A percentile compares a stretch with the other conserved stretches of the same genome.
These are phyloP conservation scores for Mantis religiosa DNA, from an alignment of 2,888 invertebrate species.

Conservation along the genomic window DNA sequence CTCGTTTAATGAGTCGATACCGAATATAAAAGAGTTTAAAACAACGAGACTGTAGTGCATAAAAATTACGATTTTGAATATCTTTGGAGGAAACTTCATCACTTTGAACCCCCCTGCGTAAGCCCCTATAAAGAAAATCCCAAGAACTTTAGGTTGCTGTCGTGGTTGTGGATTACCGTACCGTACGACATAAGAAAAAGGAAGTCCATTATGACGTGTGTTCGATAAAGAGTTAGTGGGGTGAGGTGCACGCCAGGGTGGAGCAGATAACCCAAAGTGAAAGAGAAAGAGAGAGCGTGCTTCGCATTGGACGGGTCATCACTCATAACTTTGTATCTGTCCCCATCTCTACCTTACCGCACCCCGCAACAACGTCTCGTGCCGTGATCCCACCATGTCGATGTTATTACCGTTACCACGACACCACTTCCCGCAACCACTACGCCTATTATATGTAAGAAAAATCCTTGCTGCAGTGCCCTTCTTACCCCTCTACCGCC, in stretches of 20 bases:
- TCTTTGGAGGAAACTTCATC: too few relatives aligned
- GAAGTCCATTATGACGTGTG: constrained; percentile 11
- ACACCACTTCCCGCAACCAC: background rate
- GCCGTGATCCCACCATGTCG: background rate
- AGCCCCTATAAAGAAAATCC: too few relatives aligned
- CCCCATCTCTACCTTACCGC: background rate
- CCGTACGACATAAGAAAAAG: background rate
- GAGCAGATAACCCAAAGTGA: background rate
- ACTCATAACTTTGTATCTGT: constrained; percentile 15
- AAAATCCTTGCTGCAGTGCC: background rate
- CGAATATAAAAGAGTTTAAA: too few relatives aligned
- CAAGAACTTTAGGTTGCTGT: background rate
- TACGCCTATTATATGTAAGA: background rate
- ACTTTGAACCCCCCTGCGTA: too few relatives aligned
- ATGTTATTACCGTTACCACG: background rate
- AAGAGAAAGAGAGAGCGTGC: background rate
- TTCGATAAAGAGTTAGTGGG: constrained; percentile 5
- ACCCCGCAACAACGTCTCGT: background rate
- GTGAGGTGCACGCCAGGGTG: background rate
- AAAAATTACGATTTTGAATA: too few relatives aligned
- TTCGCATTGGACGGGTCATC: background rate
- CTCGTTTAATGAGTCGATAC: too few relatives aligned
- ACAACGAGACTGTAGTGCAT: too few relatives aligned
- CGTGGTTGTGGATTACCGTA: background rate
- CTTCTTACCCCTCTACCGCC: background rate